Percentiles rank a stretch among this genome's conserved stretches.
phyloP scores from a whole-genome alignment of 2,888 invertebrate species.

The Panzeria rudis region DNA sequence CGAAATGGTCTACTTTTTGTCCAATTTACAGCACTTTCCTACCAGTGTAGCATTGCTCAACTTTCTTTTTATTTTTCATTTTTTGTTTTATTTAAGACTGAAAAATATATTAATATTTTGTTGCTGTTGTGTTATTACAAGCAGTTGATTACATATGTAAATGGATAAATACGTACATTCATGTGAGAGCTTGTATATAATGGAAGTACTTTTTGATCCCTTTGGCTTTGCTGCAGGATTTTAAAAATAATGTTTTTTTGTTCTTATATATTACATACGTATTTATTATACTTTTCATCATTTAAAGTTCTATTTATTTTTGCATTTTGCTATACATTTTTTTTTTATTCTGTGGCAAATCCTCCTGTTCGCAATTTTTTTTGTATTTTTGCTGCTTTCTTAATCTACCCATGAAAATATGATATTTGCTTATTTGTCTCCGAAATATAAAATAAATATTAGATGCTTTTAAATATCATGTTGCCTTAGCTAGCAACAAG shows the following conservation, averaged over 20 bases:
- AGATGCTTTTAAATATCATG: slow-evolving; percentile 3
- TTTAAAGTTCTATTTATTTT: slow-evolving; percentile 2
- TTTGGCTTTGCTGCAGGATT: slow-evolving; percentile 28
- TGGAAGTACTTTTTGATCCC: slow-evolving; percentile 24
- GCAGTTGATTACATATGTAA: not conserved
- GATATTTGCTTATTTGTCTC: not conserved
- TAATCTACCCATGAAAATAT: not conserved
- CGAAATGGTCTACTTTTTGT: too few species aligned
- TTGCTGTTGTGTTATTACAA: not conserved
- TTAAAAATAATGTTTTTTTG: slow-evolving; percentile 25
- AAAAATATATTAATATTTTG: not conserved
- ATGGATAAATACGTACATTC: not conserved
- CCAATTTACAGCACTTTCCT: too few species aligned
- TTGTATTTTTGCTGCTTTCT: not conserved
- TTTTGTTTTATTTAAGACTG: too few species aligned
- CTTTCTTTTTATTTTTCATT: too few species aligned
- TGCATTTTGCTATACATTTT: not conserved
- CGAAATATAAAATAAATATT: slow-evolving; percentile 29
- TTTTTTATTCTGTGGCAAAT: not conserved
- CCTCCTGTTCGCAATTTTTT: not conserved
- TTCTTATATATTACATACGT: not conserved
- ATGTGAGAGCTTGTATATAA: not conserved
- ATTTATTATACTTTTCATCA: not conserved
- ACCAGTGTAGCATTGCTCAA: too few species aligned
- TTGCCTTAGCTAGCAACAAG: slow-evolving; percentile 12